A percentile compares a stretch with the other conserved stretches of the same genome.
Evolutionary conservation across 2,888 invertebrate species (phyloP).

Genomic region (Harpalus rufipes): DNA sequence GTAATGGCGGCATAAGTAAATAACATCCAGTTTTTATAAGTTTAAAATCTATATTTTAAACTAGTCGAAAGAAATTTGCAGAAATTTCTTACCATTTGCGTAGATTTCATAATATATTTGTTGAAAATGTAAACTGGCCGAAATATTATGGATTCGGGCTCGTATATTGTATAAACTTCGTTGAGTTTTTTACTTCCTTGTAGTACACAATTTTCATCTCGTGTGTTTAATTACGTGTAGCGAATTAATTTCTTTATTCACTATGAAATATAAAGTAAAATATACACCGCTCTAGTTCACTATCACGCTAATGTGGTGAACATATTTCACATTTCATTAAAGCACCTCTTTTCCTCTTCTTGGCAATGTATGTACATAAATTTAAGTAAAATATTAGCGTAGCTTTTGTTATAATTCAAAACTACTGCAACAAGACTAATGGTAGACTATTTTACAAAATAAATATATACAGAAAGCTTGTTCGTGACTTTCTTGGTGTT

Average conservation of each 20-base stretch:
- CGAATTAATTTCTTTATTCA: slow-evolving; percentile 38
- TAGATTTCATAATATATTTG: too few relatives aligned
- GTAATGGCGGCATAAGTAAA: too few relatives aligned
- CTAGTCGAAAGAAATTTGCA: too few relatives aligned
- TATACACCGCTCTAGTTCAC: slow-evolving; percentile 6
- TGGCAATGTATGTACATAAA: slow-evolving; percentile 15
- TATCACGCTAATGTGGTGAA: neutral
- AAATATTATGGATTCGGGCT: too few relatives aligned
- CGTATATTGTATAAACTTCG: neutral
- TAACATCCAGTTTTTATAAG: too few relatives aligned
- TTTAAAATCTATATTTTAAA: too few relatives aligned
- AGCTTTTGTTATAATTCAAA: slow-evolving; percentile 28
- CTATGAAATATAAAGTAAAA: slow-evolving; percentile 16
- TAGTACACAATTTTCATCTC: slow-evolving; percentile 1
- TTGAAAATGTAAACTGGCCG: too few relatives aligned
- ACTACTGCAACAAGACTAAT: neutral
- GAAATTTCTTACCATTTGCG: too few relatives aligned
- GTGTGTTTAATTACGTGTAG: slow-evolving; percentile 9
- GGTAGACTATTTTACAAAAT: neutral
- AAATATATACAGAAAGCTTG: neutral
- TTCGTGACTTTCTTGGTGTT: neutral
- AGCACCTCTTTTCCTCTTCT: neutral
- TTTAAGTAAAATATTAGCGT: slow-evolving; percentile 38
- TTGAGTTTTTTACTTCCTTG: neutral
- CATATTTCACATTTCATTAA: slow-evolving; percentile 40